Base-by-base conservation (phyloP, 2,113 vertebrate genomes). In the Thryonomys swinderianus region DNA sequence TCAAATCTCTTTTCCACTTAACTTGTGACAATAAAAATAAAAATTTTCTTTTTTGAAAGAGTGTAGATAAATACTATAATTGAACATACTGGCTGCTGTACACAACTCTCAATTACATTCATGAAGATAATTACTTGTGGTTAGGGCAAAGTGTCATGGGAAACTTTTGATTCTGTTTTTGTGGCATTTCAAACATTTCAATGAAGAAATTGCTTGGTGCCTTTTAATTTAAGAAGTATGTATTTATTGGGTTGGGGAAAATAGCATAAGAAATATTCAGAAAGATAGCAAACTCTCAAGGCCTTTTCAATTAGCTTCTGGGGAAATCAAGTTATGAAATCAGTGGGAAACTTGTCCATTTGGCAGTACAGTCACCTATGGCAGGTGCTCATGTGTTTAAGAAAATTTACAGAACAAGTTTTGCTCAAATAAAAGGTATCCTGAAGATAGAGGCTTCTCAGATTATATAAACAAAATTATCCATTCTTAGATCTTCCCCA, bases 21-120 rank as follows among this genome's bases (percentile, higher is more conserved):
- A 73, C 48, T 69, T 84, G 61, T 25, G 84, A 69, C 18, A 25
- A 42, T 71, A 55, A 51, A 88, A 67, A 51, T 66, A 85, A 87
- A 93, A 93, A 32, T 92, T 92, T 73, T 40, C 67, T 83, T 92
- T 91, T 88, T 93, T 37, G 40, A 69, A 82, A 80, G 23, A 85
- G 40, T 48, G 51, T 8, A 2, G 40, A n/a, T 34, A 89, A 93
- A 86, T 73, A 51, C 61, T 67, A 14, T 37, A 84, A 90, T 80
- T 55, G 64, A 85, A 48, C 10, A 23, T 32, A 6, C 45, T 64
- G 25, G 67, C n/a, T 94, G 3, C 78, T 57, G 1, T 64, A 55
- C 30, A 53, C 1, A 40, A 20, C 62, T 86, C 11, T 83, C 7
- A 83, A 0, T 92, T 66, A 82, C 4, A n/a, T 74, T 81, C 25